These are phyloP conservation scores for Drosophila fulvimacula DNA, from an alignment of 2,888 invertebrate genomes.

Conservation along the genomic window DNA sequence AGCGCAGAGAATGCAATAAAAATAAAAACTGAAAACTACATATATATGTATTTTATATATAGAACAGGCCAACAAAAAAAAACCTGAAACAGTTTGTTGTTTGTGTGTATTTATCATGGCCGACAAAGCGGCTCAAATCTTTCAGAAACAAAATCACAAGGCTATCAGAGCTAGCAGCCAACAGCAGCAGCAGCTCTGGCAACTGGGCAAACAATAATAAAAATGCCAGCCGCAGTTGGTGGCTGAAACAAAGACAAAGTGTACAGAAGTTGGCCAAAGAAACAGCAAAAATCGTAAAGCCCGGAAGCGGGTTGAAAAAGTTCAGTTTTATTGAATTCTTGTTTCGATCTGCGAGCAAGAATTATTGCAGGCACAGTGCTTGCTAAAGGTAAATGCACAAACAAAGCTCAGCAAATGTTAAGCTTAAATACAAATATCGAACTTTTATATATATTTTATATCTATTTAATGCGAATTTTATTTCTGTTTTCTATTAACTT, in stretches of 20 bases:
- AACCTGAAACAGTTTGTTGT: conserved; percentile 73
- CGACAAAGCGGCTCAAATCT: conserved; percentile 76
- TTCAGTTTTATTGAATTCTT: conserved; percentile 77
- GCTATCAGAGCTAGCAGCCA: conserved; percentile 62
- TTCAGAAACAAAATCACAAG: conserved; percentile 69
- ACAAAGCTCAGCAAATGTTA: neutral
- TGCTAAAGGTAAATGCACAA: conserved; percentile 13
- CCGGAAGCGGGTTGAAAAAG: conserved; percentile 63
- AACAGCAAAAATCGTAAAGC: conserved; percentile 49
- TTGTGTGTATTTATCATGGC: conserved; percentile 71
- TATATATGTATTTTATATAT: neutral
- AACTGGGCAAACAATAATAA: conserved; percentile 68
- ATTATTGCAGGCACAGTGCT: conserved; percentile 29
- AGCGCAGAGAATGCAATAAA: conserved; percentile 55
- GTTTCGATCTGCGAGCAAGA: conserved; percentile 46
- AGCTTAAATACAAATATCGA: neutral
- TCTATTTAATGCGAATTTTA: neutral
- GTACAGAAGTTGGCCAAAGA: conserved; percentile 36
- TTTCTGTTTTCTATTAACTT: neutral
- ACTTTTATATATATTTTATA: neutral
- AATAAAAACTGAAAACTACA: conserved; percentile 15
- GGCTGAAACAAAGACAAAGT: conserved; percentile 56
- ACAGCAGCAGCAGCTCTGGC: conserved; percentile 18
- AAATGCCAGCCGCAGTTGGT: conserved; percentile 78
- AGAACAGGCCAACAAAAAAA: conserved; percentile 11